phyloP scores from a whole-genome alignment of 2,888 invertebrate species.

The Drosophila sordidapex region DNA sequence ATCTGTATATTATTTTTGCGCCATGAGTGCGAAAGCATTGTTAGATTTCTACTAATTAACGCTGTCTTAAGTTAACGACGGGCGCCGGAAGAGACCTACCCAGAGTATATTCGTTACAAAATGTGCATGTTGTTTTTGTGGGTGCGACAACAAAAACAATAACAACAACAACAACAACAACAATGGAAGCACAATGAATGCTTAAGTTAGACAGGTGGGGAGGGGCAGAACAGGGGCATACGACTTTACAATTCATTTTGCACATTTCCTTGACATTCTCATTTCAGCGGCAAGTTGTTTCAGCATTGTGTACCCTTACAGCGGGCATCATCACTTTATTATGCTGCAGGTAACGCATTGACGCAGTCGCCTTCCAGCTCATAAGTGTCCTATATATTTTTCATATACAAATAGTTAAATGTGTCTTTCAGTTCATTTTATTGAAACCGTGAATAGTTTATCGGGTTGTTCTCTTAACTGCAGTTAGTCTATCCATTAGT shows the following conservation, averaged over 20 bases:
- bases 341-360: not conserved
- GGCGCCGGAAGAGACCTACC: conserved; percentile 40
- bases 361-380: not conserved
- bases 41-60: conserved; percentile 35
- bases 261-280: conserved; percentile 79
- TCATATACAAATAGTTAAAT: not conserved
- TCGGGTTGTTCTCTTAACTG: not conserved
- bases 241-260: conserved; percentile 73
- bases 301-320: conserved; percentile 3
- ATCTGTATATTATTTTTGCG: not conserved
- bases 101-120: conserved; percentile 31
- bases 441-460: not conserved
- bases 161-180: conserved; percentile 10
- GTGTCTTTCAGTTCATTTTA: not conserved
- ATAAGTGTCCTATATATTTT: conserved; percentile 7
- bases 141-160: conserved; percentile 21
- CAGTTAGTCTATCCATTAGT: not conserved
- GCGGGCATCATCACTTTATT: not conserved
- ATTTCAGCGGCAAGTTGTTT: conserved; percentile 53
- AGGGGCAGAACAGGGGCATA: conserved; percentile 16
- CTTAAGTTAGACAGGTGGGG: conserved; percentile 27
- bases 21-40: conserved; percentile 15
- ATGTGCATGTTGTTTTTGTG: conserved; percentile 28
- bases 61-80: conserved; percentile 44
- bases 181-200: conserved; percentile 27